Evolutionary conservation across 2,113 vertebrate genomes (phyloP), one percentile per base, ranked within the genome.

Genomic region (Rhinoderma darwinii): DNA sequence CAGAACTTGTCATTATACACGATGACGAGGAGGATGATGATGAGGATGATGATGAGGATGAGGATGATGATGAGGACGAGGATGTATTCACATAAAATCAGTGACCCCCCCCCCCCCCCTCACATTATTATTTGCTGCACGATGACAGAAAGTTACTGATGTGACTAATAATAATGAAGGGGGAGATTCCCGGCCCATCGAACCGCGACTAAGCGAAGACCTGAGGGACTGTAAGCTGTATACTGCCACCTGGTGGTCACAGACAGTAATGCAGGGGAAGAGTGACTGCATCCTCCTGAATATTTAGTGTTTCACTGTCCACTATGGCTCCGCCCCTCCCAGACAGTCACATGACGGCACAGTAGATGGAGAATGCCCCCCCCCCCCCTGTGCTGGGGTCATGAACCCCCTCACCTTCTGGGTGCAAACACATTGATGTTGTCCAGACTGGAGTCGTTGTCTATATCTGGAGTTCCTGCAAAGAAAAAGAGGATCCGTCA

Each of bases 371-470:
- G 2, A 68, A 3, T 68, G 25, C 35, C n/a, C 15, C 20, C 27
- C 35, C 27, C 35, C 9, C 9, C 3, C 35, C 2, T 3, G 0
- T 11, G 2, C 15, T 20, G 3, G 66, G 17, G 1, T 15, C 8
- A 68, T 68, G 32, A 37, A 70, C 73, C 43, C 47, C 14, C 83
- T 89, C 91, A 96, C 96, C 94, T 92, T 86, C 90, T 89, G 39
- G 95, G 92, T 25, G 95, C 89, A 88, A 98, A 97, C 92, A 96
- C 96, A 15, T 92, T 92, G 87, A 93, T 93, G 77, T 91, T 92
- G 86, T 96, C 95, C 75, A 97, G 92, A 81, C 91, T 95, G 17
- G 96, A 95, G 51, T 97, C 96, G 51, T 96, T 93, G 0, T 97
- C 95, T 0, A 91, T 94, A 70, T 95, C 96, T 54, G 97, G 89